Percentiles rank a stretch among this genome's conserved stretches.
Conservation (phyloP, 2,113 vertebrate genomes). For the Solenodon paradoxus region DNA sequence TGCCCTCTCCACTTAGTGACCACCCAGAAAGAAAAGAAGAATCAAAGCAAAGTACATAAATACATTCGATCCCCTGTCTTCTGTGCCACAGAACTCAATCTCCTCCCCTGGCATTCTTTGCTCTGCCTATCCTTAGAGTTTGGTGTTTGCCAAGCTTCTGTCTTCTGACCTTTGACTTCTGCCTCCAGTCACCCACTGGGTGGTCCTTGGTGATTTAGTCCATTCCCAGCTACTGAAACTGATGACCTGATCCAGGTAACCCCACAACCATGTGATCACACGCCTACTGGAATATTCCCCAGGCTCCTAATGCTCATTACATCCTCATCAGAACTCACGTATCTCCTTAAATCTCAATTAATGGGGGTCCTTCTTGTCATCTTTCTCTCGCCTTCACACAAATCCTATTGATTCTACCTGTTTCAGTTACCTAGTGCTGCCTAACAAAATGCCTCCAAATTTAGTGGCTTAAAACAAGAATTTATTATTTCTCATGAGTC, state of each 20-base stretch:
- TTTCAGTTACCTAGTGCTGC: background rate
- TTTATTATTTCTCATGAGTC: background rate
- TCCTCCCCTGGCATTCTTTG: background rate
- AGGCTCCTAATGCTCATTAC: background rate
- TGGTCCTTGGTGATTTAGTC: background rate
- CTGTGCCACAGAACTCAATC: background rate
- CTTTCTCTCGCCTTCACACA: background rate
- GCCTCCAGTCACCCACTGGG: background rate
- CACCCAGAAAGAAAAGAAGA: background rate
- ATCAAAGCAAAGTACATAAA: background rate
- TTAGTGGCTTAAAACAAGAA: background rate
- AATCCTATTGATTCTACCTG: background rate
- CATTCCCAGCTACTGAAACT: background rate
- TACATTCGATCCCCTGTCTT: background rate
- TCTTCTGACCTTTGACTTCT: conserved; percentile 13
- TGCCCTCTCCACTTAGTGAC: background rate
- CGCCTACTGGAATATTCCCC: background rate
- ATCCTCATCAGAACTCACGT: background rate
- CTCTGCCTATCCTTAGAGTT: background rate
- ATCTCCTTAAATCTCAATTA: background rate
- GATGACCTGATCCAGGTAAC: background rate
- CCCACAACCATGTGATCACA: background rate
- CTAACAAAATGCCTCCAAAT: background rate
- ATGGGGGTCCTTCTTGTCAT: background rate
- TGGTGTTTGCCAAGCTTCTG: background rate